Conservation (phyloP, 2,888 invertebrate species). For the Charanyca ferruginea region DNA sequence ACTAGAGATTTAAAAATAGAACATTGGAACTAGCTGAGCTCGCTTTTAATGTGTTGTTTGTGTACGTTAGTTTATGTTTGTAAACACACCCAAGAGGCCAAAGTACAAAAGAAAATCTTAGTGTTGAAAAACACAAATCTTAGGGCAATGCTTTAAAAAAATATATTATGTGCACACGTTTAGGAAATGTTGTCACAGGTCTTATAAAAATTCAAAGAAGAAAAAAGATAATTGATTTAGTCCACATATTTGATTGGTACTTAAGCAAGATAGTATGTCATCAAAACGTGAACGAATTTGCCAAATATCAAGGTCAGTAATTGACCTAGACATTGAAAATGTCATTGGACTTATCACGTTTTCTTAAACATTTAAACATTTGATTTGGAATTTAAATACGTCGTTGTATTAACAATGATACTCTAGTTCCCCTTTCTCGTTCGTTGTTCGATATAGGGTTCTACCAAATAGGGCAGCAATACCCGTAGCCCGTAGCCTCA, state of each 20-base stretch:
- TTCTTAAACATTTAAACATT: slow-evolving; percentile 8
- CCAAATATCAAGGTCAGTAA: slow-evolving; percentile 10
- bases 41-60: no score
- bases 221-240: not conserved
- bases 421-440: slow-evolving; percentile 21
- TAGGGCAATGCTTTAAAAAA: no score
- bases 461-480: slow-evolving; percentile 37
- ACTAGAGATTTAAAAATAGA: not conserved
- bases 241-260: not conserved
- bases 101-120: no score
- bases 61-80: no score
- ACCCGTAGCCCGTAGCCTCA: slow-evolving; percentile 15
- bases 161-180: no score
- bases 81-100: no score
- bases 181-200: no score
- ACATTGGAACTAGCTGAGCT: not conserved
- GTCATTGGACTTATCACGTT: slow-evolving; percentile 25
- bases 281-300: slow-evolving; percentile 8
- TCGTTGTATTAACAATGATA: not conserved
- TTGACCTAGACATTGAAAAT: slow-evolving; percentile 32
- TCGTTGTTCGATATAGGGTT: slow-evolving; percentile 14
- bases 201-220: not conserved
- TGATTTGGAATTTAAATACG: not conserved
- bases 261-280: not conserved
- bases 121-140: no score